Percentiles rank a stretch among this genome's conserved stretches.
These are phyloP conservation scores for Aurelia sp. DNA, from an alignment of 30 jellyfish, hydroid and myxozoan species.

Conservation along the genomic window DNA sequence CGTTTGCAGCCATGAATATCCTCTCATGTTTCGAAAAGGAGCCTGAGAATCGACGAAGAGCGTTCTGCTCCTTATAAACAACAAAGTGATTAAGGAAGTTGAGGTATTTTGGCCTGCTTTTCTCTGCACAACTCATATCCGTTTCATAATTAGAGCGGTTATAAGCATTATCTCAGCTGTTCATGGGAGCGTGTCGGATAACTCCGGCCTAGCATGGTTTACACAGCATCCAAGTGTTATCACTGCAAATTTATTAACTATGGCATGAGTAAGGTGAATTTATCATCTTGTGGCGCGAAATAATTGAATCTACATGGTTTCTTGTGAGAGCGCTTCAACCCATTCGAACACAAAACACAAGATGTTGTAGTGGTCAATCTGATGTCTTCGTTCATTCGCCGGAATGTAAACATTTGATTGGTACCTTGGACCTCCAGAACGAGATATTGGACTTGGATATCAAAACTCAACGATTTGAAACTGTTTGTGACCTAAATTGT, in stretches of 20 bases:
- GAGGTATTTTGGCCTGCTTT: constrained; percentile 71
- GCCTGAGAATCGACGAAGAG: neutral
- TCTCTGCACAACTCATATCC: constrained; percentile 70
- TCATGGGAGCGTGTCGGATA: constrained; percentile 70
- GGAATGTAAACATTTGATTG: too few relatives aligned
- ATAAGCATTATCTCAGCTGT: constrained; percentile 74
- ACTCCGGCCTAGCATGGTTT: constrained; percentile 27
- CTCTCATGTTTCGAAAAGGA: constrained; percentile 10
- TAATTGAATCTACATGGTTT: constrained; percentile 59
- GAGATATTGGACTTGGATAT: too few relatives aligned
- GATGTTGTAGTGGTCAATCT: constrained; percentile 60
- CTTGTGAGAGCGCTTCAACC: constrained; percentile 36
- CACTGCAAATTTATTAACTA: neutral
- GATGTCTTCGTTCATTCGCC: too few relatives aligned
- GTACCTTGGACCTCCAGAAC: too few relatives aligned
- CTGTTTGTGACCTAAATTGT: too few relatives aligned
- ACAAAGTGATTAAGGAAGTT: constrained; percentile 82
- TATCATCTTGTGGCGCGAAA: constrained; percentile 34
- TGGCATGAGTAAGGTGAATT: constrained; percentile 28
- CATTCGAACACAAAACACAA: constrained; percentile 12
- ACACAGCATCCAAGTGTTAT: constrained; percentile 15
- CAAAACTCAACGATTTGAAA: too few relatives aligned
- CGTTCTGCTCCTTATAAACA: constrained; percentile 61
- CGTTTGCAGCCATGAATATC: constrained; percentile 8
- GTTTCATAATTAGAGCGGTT: constrained; percentile 78